Evolutionary conservation across 2,113 vertebrate species (phyloP).

Genomic region (Ophiodon elongatus): DNA sequence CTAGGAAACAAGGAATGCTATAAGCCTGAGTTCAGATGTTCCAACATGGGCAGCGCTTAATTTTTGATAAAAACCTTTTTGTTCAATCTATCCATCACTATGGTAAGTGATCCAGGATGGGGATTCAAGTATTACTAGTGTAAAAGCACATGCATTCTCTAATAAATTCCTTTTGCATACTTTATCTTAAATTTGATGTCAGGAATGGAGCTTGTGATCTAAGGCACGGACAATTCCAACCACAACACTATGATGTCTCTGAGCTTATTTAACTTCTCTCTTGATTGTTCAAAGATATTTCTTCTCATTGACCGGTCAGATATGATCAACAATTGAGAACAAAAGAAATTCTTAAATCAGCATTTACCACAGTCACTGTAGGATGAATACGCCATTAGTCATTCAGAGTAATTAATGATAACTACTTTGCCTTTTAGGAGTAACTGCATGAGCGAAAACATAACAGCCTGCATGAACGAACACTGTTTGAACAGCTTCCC

Average conservation of each 20-base stretch:
- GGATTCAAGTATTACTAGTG: background rate
- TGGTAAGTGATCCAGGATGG: background rate
- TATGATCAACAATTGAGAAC: slow-evolving; percentile 18
- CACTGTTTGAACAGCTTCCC: background rate
- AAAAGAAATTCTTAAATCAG: slow-evolving; percentile 19
- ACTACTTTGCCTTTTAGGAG: slow-evolving; percentile 21
- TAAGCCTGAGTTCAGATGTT: background rate
- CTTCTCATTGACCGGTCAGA: background rate
- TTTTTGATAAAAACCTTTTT: background rate
- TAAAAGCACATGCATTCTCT: background rate
- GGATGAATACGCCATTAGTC: slow-evolving; percentile 15
- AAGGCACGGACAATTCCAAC: background rate
- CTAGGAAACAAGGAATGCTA: background rate
- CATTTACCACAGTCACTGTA: slow-evolving; percentile 25
- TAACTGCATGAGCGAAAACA: slow-evolving; percentile 37
- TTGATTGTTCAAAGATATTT: slow-evolving; percentile 1
- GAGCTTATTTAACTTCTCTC: background rate
- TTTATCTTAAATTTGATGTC: background rate
- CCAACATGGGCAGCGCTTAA: background rate
- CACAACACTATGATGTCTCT: background rate
- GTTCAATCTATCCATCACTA: background rate
- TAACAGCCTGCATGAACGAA: slow-evolving; percentile 17
- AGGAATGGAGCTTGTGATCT: background rate
- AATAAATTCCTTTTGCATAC: slow-evolving; percentile 1
- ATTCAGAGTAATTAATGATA: slow-evolving; percentile 38